A percentile compares a stretch with the other conserved stretches of the same genome.
phyloP scores from a whole-genome alignment of 2,113 vertebrate genomes.

The Tympanuchus pallidicinctus region DNA sequence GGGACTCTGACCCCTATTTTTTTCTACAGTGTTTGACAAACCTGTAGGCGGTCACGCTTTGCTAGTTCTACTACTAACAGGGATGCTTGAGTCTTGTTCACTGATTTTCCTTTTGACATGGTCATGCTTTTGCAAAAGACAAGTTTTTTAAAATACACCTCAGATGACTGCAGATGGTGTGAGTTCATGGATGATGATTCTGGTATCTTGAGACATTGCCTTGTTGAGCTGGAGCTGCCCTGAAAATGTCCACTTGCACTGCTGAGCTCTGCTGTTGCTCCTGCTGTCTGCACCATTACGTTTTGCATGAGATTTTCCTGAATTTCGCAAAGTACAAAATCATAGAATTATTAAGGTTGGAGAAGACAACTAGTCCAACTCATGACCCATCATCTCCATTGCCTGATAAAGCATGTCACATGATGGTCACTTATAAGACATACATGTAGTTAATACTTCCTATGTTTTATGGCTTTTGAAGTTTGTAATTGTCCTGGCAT shows the following conservation, averaged over 20 bases:
- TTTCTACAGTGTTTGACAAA: neutral
- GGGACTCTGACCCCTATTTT: neutral
- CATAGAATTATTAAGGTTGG: too few relatives aligned
- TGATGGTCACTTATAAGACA: neutral
- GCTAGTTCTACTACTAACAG: neutral
- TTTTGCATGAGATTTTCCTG: neutral
- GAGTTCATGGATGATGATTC: neutral
- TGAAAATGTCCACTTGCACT: neutral
- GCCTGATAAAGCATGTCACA: too few relatives aligned
- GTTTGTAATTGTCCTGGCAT: neutral
- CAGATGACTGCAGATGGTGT: neutral
- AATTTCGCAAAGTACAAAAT: neutral
- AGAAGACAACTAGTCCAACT: too few relatives aligned
- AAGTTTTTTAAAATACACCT: neutral
- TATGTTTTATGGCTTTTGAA: neutral
- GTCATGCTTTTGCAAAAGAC: neutral
- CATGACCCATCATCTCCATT: too few relatives aligned
- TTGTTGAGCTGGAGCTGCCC: neutral
- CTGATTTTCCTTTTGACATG: neutral
- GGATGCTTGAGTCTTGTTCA: neutral
- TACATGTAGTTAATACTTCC: neutral
- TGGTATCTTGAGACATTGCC: neutral
- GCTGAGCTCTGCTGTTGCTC: neutral
- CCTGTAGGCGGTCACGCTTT: neutral
- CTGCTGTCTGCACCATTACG: neutral